A percentile compares a stretch with the other conserved stretches of the same genome.
Conservation (phyloP, 2,113 vertebrate genomes). For the Pyrgilauda ruficollis region DNA sequence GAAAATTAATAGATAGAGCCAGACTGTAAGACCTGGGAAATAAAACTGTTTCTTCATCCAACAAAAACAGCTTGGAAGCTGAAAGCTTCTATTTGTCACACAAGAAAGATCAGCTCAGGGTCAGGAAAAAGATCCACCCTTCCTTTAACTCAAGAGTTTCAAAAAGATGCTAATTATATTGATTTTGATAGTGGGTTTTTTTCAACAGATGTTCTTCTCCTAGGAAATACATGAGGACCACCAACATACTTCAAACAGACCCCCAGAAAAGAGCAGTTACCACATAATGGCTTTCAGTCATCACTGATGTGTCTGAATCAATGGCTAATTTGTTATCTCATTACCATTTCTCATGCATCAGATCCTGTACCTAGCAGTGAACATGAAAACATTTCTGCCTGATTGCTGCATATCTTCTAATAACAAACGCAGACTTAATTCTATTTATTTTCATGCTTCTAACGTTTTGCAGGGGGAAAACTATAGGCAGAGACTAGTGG, state of each 20-base stretch:
- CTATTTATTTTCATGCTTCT: neutral
- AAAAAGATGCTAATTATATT: slow-evolving; percentile 27
- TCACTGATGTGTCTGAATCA: slow-evolving; percentile 3
- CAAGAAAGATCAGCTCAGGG: neutral
- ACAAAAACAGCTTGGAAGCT: neutral
- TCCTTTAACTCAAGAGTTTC: neutral
- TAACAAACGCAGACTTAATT: neutral
- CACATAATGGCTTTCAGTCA: slow-evolving; percentile 39
- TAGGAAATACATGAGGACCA: slow-evolving; percentile 30
- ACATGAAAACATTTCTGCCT: neutral
- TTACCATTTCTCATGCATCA: slow-evolving; percentile 15
- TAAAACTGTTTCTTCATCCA: neutral
- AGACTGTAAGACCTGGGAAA: neutral
- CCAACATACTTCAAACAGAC: slow-evolving; percentile 49
- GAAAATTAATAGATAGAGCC: neutral
- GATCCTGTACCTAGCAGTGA: neutral
- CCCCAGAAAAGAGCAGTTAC: neutral
- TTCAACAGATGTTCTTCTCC: slow-evolving; percentile 45
- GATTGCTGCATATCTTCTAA: neutral
- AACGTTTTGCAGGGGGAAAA: neutral
- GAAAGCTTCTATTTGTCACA: neutral
- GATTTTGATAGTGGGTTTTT: slow-evolving; percentile 24
- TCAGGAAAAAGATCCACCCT: neutral
- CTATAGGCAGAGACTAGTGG: neutral
- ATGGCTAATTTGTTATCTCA: slow-evolving; percentile 30